Percentiles rank a stretch among this genome's conserved stretches.
These are phyloP conservation scores for Pseudomyrmex gracilis DNA, from an alignment of 1,140 invertebrate species.

Conservation along the genomic window DNA sequence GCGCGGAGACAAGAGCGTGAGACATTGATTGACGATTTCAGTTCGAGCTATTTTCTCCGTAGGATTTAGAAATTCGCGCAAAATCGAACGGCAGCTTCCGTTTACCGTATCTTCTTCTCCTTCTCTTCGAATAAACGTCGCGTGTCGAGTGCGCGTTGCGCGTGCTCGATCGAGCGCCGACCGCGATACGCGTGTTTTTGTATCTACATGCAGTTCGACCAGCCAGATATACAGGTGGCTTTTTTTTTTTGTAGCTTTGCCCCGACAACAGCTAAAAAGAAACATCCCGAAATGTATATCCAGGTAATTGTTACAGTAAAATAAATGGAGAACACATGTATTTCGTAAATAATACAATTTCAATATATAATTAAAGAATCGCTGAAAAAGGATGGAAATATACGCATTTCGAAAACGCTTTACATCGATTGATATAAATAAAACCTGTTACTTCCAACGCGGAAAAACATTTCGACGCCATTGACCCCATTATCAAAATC, in stretches of 20 bases:
- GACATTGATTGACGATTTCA: slow-evolving; percentile 57
- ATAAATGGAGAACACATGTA: slow-evolving; percentile 25
- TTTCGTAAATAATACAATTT: slow-evolving; percentile 38
- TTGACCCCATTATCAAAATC: slow-evolving; percentile 4
- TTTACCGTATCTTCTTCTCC: slow-evolving; percentile 41
- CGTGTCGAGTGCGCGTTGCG: neutral
- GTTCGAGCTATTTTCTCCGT: slow-evolving; percentile 12
- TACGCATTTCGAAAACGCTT: slow-evolving; percentile 15
- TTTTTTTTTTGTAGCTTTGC: slow-evolving; percentile 36
- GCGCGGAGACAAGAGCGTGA: neutral
- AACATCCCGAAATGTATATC: slow-evolving; percentile 30
- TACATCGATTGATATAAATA: neutral
- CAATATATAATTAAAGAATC: slow-evolving; percentile 29
- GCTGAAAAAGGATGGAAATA: slow-evolving; percentile 4
- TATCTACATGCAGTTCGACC: neutral
- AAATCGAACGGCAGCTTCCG: slow-evolving; percentile 36
- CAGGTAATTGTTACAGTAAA: slow-evolving; percentile 26
- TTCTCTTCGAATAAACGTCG: slow-evolving; percentile 30
- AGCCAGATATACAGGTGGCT: neutral
- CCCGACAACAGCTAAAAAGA: slow-evolving; percentile 31
- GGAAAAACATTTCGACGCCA: slow-evolving; percentile 13
- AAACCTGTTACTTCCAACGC: slow-evolving; percentile 24
- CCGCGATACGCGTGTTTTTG: neutral
- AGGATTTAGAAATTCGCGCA: slow-evolving; percentile 40
- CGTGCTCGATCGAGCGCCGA: slow-evolving; percentile 4